Evolutionary conservation across 2,888 invertebrate genomes (phyloP).

Genomic region (Phymatocera aterrima): DNA sequence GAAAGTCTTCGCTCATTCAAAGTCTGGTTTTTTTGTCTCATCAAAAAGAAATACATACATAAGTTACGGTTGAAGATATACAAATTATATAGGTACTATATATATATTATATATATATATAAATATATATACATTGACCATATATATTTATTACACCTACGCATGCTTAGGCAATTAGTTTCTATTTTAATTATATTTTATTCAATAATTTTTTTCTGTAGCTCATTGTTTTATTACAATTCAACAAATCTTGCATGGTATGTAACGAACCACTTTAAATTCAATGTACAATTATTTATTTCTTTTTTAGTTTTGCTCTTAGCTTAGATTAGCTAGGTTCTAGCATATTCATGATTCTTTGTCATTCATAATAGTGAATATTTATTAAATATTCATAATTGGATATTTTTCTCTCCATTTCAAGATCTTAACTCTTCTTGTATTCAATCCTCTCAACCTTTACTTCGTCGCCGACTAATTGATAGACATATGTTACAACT

Average conservation of each 20-base stretch:
- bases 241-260: constrained; percentile 13
- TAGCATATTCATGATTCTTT: constrained; percentile 36
- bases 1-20: neutral
- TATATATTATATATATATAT: no score
- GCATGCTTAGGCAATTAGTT: neutral
- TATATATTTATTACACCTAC: no score
- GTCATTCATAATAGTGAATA: constrained; percentile 23
- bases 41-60: constrained; percentile 10
- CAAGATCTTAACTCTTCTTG: constrained; percentile 85
- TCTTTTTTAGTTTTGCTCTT: neutral
- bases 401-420: neutral
- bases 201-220: neutral
- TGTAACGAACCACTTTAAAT: constrained; percentile 7
- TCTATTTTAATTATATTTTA: no score
- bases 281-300: constrained; percentile 35
- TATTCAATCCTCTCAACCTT: constrained; percentile 99
- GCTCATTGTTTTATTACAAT: neutral
- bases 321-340: constrained; percentile 6
- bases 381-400: constrained; percentile 16
- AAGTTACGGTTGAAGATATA: neutral
- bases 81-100: neutral
- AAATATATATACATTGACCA: no score
- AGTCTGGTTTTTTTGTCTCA: neutral
- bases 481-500: constrained; percentile 98
- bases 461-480: constrained; percentile 97